These are phyloP conservation scores for Alosa alosa DNA, from an alignment of 2,113 vertebrate genomes.

Conservation along the genomic window DNA sequence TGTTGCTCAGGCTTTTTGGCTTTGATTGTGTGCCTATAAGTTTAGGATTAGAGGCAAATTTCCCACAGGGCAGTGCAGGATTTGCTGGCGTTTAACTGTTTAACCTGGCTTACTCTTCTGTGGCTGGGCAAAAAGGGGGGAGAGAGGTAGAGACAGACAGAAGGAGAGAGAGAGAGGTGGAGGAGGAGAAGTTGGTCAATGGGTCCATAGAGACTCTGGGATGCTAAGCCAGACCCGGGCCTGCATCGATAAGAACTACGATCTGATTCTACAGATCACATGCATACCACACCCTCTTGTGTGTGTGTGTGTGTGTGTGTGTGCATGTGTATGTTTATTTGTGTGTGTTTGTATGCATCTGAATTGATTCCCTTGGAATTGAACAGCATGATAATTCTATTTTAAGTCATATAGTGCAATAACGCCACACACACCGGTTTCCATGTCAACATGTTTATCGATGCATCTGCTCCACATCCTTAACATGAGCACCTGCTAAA, in stretches of 20 bases:
- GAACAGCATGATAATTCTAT: conserved; percentile 29
- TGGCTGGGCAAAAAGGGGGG: conserved; percentile 47
- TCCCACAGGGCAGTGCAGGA: conserved; percentile 99
- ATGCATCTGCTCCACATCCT: not conserved
- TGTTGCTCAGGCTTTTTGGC: conserved; percentile 97
- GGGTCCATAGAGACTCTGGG: conserved; percentile 82
- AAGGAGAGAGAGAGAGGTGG: conserved; percentile 56
- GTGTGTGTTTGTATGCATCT: conserved; percentile 2
- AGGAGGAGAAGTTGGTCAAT: conserved; percentile 87
- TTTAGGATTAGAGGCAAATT: conserved; percentile 99
- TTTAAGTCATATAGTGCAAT: not conserved
- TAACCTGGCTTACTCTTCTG: conserved; percentile 93
- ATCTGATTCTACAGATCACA: conserved; percentile 57
- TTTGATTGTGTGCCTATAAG: conserved; percentile 99
- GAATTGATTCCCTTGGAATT: conserved; percentile 21
- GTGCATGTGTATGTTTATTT: not conserved
- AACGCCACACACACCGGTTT: not conserved
- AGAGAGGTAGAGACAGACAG: not conserved
- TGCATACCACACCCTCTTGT: conserved; percentile 10
- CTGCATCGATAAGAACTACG: conserved; percentile 70
- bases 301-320: conserved; percentile 34
- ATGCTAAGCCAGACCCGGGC: conserved; percentile 81
- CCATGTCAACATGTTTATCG: not conserved
- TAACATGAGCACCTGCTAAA: not conserved
- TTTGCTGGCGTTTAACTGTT: conserved; percentile 99